Evolutionary conservation across 2,797 vertebrate genomes (phyloP), one percentile per base, ranked within the genome.

Genomic region (Siniperca undulata): DNA sequence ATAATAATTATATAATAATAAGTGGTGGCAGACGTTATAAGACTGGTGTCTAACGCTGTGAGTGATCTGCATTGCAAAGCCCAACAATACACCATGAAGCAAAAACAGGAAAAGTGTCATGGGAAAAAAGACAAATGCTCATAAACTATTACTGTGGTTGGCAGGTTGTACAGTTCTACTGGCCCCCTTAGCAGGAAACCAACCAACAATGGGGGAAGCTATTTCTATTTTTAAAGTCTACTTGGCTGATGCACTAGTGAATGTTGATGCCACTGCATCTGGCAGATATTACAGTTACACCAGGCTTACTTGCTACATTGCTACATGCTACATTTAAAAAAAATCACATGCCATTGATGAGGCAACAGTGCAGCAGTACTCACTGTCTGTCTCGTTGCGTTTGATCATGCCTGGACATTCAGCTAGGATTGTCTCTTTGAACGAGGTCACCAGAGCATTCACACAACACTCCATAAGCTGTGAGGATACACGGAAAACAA

Each of bases 391-490:
- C 95, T 99, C 98, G 83, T 99, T 99, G 89, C 97, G 95, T 93
- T 98, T 99, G 95, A 99, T 99, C 98, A 99, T 99, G 93, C 97
- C 98, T 73, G 98, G 98, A 95, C 98, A 99, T 93, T 99, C 98
- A 13, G 97, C 97, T 87, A 99, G 95, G 94, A 99, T 99, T 17
- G 98, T 99, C 89, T 99, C 98, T 95, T 99, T 99, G 91, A 99
- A 99, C 22, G 97, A 98, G 10, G 98, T 99, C 94, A 99, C 98
- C 91, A 99, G 95, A 76, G 97, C 97, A 88, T 99, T 99, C 89
- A 99, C 98, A 89, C 98, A 99, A 94, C 98, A 99, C 88, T 99
- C 98, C 98, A 99, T 99, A 61, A 99, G 97, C 98, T 99, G 96
- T 0, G 52, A 66, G 34, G 70, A 84, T 0, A 78, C 24, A 83